Evolutionary conservation across 2,113 vertebrate genomes (phyloP), one percentile per base, ranked within the genome.

Genomic region (Heterotilapia buettikoferi): DNA sequence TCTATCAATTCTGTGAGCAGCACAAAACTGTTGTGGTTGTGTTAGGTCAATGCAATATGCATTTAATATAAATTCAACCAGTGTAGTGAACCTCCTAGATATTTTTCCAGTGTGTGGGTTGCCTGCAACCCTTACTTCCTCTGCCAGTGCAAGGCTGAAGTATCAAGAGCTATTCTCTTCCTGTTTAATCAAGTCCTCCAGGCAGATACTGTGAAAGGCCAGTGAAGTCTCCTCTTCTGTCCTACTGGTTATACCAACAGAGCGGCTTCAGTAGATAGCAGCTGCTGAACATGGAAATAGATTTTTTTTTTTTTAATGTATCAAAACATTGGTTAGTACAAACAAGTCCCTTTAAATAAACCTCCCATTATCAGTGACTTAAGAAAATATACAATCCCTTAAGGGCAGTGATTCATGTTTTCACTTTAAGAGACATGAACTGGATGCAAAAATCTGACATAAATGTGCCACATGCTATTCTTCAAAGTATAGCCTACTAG

Each of bases 121-220:
- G 93, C 80, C 88, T 88, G 88, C 76, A 92, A 93, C 87, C 86
- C 86, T 92, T 86, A 86, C 84, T 94, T 92, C 93, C 91, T 94
- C 84, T 92, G 89, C 94, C 87, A 93, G 91, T 80, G 85, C 85
- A 61, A 85, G 92, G 91, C 93, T 80, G 86, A 86, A 90, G 86
- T 91, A 93, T 93, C 91, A 87, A 92, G 90, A 94, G 93, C 90
- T 87, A 82, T 94, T 94, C 92, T 93, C 90, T 92, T 95, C 94
- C 93, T 92, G 90, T 94, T 95, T 92, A 93, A 96, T 94, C 93
- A 89, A 87, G 89, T 94, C 95, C 94, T 95, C 89, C 92, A 93
- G 95, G 94, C 92, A 90, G 89, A 93, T 92, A 52, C 85, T 82
- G 86, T 86, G 82, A 88, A 92, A 85, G 91, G 85, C 90, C 89